Evolutionary conservation across 2,888 invertebrate species (phyloP).

Genomic region (Caenorhabditis wallacei): DNA sequence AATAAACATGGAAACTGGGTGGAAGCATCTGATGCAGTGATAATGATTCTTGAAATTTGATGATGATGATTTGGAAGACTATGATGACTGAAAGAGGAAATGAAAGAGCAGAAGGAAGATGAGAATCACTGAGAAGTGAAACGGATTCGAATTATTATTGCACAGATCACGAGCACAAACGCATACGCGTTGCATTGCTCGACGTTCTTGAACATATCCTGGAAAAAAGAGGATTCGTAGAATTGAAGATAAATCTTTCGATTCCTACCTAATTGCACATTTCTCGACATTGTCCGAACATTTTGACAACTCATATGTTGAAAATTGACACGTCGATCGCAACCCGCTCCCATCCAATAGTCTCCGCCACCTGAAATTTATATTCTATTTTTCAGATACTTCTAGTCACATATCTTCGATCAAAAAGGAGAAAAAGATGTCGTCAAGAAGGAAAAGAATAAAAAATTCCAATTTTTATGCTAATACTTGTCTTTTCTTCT

Average conservation of each 20-base stretch:
- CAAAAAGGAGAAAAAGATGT: neutral
- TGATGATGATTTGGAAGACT: conserved; percentile 20
- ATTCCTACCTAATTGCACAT: conserved; percentile 72
- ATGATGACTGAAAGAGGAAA: conserved; percentile 20
- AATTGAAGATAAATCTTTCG: too few species aligned
- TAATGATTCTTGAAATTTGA: conserved; percentile 5
- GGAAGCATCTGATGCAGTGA: conserved; percentile 18
- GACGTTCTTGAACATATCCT: conserved; percentile 77
- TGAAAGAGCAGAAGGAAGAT: conserved; percentile 31
- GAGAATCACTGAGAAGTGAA: neutral
- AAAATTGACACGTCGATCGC: conserved; percentile 79
- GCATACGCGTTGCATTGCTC: conserved; percentile 79
- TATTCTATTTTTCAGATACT: conserved; percentile 29
- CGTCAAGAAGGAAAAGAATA: conserved; percentile 20
- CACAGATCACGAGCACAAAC: conserved; percentile 78
- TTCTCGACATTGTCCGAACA: conserved; percentile 75
- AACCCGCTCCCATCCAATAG: conserved; percentile 81
- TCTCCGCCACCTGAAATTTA: conserved; percentile 73
- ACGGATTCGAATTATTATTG: conserved; percentile 58
- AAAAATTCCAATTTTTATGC: conserved; percentile 49
- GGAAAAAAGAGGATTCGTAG: too few species aligned
- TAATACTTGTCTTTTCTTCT: conserved; percentile 32
- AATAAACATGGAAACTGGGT: conserved; percentile 2
- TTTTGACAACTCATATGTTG: conserved; percentile 79
- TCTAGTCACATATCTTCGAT: conserved; percentile 11